Percentiles rank a stretch among this genome's conserved stretches.
Evolutionary conservation across 2,888 invertebrate genomes (phyloP).

Genomic region (Deilephila porcellus): DNA sequence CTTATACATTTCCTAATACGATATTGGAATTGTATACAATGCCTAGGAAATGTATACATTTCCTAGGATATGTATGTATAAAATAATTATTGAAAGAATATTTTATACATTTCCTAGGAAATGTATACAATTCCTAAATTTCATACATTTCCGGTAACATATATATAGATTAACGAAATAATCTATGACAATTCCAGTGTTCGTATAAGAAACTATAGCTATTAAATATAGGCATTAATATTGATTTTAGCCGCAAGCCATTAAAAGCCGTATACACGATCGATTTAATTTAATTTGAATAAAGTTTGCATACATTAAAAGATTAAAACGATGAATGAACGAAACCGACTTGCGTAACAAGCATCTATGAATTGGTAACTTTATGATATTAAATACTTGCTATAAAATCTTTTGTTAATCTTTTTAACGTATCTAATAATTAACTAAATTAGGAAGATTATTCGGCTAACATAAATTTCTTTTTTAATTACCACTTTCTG

Average conservation of each 20-base stretch:
- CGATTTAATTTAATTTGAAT: slow-evolving; percentile 17
- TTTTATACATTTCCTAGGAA: too few species aligned
- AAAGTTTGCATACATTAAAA: slow-evolving; percentile 10
- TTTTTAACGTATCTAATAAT: neutral
- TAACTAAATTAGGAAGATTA: neutral
- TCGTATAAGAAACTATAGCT: neutral
- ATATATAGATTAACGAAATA: too few species aligned
- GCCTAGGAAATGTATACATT: too few species aligned
- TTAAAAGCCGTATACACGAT: slow-evolving; percentile 10
- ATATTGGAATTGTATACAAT: too few species aligned
- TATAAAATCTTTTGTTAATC: too few species aligned
- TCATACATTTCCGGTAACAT: too few species aligned
- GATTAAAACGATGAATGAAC: neutral
- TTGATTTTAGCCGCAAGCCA: slow-evolving; percentile 1
- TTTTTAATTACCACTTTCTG: too few species aligned
- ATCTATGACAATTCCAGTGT: neutral
- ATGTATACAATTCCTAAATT: too few species aligned
- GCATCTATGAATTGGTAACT: neutral
- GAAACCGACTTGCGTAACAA: neutral
- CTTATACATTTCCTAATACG: too few species aligned
- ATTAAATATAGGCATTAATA: neutral
- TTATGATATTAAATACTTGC: neutral
- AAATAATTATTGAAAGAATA: too few species aligned
- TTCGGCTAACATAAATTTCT: too few species aligned
- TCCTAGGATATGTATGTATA: too few species aligned